These are phyloP conservation scores for Micromussa lordhowensis DNA, from an alignment of 92 coral and sea anemone species.

Conservation along the genomic window DNA sequence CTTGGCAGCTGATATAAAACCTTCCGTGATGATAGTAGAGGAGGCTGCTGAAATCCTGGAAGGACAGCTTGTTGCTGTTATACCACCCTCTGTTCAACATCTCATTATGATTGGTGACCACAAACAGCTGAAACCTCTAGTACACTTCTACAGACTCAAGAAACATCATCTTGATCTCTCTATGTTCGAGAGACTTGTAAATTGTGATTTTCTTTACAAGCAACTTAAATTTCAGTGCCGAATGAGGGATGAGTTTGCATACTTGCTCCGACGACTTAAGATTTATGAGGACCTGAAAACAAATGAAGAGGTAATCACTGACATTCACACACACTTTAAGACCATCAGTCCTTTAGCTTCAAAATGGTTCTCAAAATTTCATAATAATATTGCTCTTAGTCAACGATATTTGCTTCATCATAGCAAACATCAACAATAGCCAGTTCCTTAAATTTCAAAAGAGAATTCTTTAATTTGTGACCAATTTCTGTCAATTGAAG, in stretches of 20 bases:
- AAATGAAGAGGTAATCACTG: slow-evolving; percentile 62
- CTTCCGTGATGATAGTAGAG: slow-evolving; percentile 91
- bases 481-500: no score
- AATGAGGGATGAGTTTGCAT: slow-evolving; percentile 86
- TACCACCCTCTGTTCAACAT: slow-evolving; percentile 87
- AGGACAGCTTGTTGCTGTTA: slow-evolving; percentile 87
- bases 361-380: no score
- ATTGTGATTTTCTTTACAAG: slow-evolving; percentile 50
- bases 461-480: no score
- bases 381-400: no score
- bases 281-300: slow-evolving; percentile 70
- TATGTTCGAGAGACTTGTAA: slow-evolving; percentile 86
- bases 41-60: slow-evolving; percentile 98
- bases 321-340: neutral
- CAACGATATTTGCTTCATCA: no score
- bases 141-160: slow-evolving; percentile 57
- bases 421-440: no score
- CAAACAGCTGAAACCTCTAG: slow-evolving; percentile 79
- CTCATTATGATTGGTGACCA: slow-evolving; percentile 97
- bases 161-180: slow-evolving; percentile 76
- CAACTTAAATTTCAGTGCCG: slow-evolving; percentile 84
- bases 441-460: no score
- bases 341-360: no score
- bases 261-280: slow-evolving; percentile 64
- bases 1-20: slow-evolving; percentile 72